These are phyloP conservation scores for Cinclus cinclus DNA, from an alignment of 2,113 vertebrate genomes.

Conservation along the genomic window DNA sequence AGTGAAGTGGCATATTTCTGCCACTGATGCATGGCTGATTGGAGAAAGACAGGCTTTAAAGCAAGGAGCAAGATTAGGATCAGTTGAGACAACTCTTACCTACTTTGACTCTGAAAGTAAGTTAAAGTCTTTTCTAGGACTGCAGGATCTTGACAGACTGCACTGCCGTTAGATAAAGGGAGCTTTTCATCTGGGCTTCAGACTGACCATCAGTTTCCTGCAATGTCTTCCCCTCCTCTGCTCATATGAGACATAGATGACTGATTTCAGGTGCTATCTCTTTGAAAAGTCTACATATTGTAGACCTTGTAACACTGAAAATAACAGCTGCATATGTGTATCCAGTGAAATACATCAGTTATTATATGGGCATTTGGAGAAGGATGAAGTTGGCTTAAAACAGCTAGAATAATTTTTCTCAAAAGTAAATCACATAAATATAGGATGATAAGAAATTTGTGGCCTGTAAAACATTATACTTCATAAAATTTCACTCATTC, in stretches of 20 bases:
- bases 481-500: neutral
- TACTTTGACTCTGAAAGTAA: neutral
- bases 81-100: neutral
- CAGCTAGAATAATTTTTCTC: neutral
- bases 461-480: neutral
- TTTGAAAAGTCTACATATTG: neutral
- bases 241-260: neutral
- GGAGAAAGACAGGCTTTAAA: neutral
- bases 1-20: neutral
- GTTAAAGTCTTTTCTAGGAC: neutral
- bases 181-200: neutral
- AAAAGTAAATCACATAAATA: neutral
- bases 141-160: neutral
- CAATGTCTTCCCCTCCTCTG: neutral
- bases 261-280: neutral
- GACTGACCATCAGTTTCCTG: neutral
- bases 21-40: neutral
- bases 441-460: neutral
- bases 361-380: neutral
- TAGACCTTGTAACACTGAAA: neutral
- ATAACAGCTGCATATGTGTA: neutral
- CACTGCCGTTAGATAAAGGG: neutral
- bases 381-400: neutral
- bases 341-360: neutral
- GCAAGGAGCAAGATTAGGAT: neutral